A percentile compares a stretch with the other conserved stretches of the same genome.
phyloP scores from a whole-genome alignment of 2,113 vertebrate species.

The Meriones unguiculatus region DNA sequence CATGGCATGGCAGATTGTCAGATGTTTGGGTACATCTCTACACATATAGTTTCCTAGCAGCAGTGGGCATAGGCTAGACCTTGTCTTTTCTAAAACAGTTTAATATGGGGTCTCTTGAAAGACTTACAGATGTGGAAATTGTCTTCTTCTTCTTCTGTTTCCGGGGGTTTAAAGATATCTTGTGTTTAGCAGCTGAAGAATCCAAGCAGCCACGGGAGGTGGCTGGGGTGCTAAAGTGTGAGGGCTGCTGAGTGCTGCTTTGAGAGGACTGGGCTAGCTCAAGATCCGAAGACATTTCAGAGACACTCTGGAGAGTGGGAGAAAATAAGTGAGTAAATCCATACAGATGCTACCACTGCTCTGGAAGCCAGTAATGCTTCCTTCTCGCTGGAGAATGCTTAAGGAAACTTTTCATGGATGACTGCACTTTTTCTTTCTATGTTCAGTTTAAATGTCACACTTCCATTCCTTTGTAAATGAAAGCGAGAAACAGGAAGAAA shows the following conservation, averaged over 20 bases:
- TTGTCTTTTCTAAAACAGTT: not conserved
- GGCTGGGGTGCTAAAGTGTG: constrained; percentile 90
- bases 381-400: constrained; percentile 36
- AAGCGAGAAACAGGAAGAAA: constrained; percentile 33
- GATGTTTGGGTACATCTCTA: not conserved
- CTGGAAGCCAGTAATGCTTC: not conserved
- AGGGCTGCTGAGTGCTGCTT: constrained; percentile 69
- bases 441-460: not conserved
- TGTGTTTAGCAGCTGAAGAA: constrained; percentile 92
- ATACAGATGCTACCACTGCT: not conserved
- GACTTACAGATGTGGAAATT: constrained; percentile 85
- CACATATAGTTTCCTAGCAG: constrained; percentile 28
- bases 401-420: not conserved
- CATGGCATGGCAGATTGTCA: too few relatives aligned
- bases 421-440: not conserved
- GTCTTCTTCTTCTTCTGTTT: constrained; percentile 88
- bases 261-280: constrained; percentile 83
- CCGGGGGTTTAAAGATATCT: constrained; percentile 89
- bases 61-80: not conserved
- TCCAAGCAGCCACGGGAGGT: constrained; percentile 90
- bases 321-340: constrained; percentile 33
- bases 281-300: constrained; percentile 85
- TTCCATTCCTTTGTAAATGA: not conserved
- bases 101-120: constrained; percentile 5
- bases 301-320: constrained; percentile 85